Percentiles rank a stretch among this genome's conserved stretches.
Conservation (phyloP, 2,113 vertebrate species). For the Archocentrus centrarchus region DNA sequence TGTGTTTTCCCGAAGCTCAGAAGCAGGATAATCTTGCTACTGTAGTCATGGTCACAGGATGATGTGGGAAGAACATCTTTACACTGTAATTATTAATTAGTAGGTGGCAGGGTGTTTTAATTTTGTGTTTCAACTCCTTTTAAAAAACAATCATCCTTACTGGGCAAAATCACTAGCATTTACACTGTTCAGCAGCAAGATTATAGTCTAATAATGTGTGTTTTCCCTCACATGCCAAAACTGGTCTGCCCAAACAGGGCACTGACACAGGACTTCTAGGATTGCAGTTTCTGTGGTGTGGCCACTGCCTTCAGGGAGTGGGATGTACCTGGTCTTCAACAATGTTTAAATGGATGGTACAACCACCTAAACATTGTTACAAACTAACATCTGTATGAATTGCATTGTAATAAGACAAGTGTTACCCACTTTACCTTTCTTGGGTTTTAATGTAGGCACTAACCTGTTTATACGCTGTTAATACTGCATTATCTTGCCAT, state of each 20-base stretch:
- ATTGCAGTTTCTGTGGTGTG: not conserved
- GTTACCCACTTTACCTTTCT: not conserved
- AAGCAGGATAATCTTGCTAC: not conserved
- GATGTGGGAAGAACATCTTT: conserved; percentile 1
- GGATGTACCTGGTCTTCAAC: not conserved
- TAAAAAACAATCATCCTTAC: not conserved
- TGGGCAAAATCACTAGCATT: not conserved
- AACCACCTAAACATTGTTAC: conserved; percentile 3
- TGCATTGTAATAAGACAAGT: not conserved
- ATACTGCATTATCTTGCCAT: not conserved
- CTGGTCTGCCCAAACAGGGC: not conserved
- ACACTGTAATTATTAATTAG: conserved; percentile 9
- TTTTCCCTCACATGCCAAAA: not conserved
- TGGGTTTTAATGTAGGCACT: not conserved
- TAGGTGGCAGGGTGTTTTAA: not conserved
- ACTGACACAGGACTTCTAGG: not conserved
- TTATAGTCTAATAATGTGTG: not conserved
- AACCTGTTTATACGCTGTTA: not conserved
- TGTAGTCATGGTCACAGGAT: conserved; percentile 18
- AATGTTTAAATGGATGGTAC: not conserved
- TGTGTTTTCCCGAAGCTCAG: not conserved
- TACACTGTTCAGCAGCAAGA: not conserved
- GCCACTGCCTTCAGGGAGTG: not conserved
- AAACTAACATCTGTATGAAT: not conserved
- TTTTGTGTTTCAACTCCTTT: not conserved